Evolutionary conservation across 2,888 invertebrate genomes (phyloP), one percentile per base, ranked within the genome.

Genomic region (Frankliniella fusca): DNA sequence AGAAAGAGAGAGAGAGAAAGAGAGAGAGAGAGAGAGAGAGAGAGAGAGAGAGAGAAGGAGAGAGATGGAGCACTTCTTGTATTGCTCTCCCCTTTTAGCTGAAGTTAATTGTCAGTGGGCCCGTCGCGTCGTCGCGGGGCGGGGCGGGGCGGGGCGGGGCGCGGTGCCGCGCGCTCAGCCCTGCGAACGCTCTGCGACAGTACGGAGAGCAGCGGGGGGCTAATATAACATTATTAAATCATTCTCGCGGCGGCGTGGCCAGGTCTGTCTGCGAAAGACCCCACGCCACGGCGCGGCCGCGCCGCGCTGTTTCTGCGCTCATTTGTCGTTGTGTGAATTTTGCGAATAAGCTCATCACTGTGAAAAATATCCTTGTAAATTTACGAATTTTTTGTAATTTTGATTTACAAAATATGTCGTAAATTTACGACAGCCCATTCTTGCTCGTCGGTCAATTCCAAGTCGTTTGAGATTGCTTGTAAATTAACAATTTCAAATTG

Each of bases 201-300:
- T 38, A 38, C 38, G 38, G 38, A 38, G 38, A 38, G 38, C 70
- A 23, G 70, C 27, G 70, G 70, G 70, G 70, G 70, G 70, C 70
- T 76, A 76, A 76, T 76, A 76, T 76, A 76, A 76, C 70, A 76
- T 76, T 76, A 76, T 76, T 76, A 76, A 76, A 76, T 76, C 70
- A 76, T 76, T 76, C 70, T 76, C 70, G 18, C 0, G 54, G 54
- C 54, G 18, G 18, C 10, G 54, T 15, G 54, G 54, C 15, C 18
- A 15, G 54, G 5, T 15, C 20, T 54, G 54, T 20, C 54, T 12
- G 18, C 54, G 54, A 15, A 54, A 20, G 15, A 20, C 54, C 54
- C 20, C 54, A 15, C 54, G 5, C 12, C 54, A 20, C 54, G 54
- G 10, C 54, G 10, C 54, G 3, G 54, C 54, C 2, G 54, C 54